phyloP scores from a whole-genome alignment of 2,888 invertebrate genomes.

The Napeogenes inachia region DNA sequence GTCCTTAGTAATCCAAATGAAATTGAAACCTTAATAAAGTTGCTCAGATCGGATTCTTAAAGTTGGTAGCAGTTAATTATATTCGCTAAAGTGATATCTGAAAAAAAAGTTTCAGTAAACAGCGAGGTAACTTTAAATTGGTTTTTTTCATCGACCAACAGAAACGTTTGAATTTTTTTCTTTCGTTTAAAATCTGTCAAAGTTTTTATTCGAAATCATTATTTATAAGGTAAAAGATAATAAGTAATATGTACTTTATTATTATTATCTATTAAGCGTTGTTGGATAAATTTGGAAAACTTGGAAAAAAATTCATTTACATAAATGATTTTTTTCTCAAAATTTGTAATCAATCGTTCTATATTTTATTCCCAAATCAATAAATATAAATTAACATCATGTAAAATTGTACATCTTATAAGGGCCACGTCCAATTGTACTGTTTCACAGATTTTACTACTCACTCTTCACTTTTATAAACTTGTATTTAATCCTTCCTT shows the following conservation, averaged over 20 bases:
- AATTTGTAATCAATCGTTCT: too few species aligned
- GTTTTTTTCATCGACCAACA: slow-evolving; percentile 43
- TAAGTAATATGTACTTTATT: background rate
- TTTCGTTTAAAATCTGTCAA: slow-evolving; percentile 40
- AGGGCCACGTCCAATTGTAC: too few species aligned
- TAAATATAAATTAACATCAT: too few species aligned
- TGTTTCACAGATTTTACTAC: too few species aligned
- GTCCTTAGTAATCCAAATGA: slow-evolving; percentile 30
- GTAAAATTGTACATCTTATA: too few species aligned
- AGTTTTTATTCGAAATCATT: slow-evolving; percentile 24
- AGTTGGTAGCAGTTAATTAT: slow-evolving; percentile 49
- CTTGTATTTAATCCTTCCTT: too few species aligned
- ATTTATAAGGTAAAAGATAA: slow-evolving; percentile 14
- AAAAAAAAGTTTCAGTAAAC: slow-evolving; percentile 54
- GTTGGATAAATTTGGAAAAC: too few species aligned
- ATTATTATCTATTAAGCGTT: too few species aligned
- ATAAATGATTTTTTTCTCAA: too few species aligned
- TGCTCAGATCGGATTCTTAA: slow-evolving; percentile 35
- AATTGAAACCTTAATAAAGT: slow-evolving; percentile 33
- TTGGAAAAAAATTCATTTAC: too few species aligned
- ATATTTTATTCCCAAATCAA: too few species aligned
- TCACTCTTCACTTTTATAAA: too few species aligned
- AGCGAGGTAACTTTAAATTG: slow-evolving; percentile 57
- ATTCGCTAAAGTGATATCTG: slow-evolving; percentile 51
- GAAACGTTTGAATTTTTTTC: slow-evolving; percentile 43